Percentiles rank a stretch among this genome's conserved stretches.
phyloP scores from a whole-genome alignment of 2,888 invertebrate species.

The Ernsta delagoae region DNA sequence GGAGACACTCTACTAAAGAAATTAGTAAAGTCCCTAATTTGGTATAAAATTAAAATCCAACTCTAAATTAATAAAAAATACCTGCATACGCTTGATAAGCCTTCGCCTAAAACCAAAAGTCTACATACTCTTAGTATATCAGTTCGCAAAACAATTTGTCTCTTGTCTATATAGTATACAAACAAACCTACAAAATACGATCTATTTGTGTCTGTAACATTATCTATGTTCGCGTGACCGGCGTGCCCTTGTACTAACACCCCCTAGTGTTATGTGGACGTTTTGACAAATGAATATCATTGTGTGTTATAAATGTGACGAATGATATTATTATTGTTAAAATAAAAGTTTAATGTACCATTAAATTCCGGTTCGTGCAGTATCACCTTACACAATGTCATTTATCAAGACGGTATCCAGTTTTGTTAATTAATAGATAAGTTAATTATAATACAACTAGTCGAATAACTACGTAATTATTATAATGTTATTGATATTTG shows the following conservation, averaged over 20 bases:
- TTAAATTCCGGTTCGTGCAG: not conserved
- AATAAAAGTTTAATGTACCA: constrained; percentile 18
- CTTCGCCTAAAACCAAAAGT: no score
- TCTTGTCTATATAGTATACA: not conserved
- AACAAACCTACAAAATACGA: not conserved
- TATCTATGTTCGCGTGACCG: constrained; percentile 53
- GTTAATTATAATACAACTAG: not conserved
- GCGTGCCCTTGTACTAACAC: constrained; percentile 59
- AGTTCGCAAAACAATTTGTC: no score
- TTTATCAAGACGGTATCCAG: not conserved
- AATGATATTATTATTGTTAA: constrained; percentile 8
- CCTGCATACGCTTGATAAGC: no score
- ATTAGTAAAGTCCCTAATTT: no score
- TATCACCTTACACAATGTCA: not conserved
- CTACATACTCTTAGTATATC: no score
- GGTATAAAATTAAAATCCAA: no score
- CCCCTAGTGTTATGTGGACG: constrained; percentile 51
- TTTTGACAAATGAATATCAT: constrained; percentile 54
- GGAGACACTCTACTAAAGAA: no score
- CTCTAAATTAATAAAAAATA: no score
- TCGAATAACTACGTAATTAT: not conserved
- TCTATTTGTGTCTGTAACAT: constrained; percentile 12
- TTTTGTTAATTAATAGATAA: not conserved
- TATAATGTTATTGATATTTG: no score
- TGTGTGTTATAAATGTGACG: constrained; percentile 24